These are phyloP conservation scores for Crocallis elinguaria DNA, from an alignment of 2,888 invertebrate species.

Conservation along the genomic window DNA sequence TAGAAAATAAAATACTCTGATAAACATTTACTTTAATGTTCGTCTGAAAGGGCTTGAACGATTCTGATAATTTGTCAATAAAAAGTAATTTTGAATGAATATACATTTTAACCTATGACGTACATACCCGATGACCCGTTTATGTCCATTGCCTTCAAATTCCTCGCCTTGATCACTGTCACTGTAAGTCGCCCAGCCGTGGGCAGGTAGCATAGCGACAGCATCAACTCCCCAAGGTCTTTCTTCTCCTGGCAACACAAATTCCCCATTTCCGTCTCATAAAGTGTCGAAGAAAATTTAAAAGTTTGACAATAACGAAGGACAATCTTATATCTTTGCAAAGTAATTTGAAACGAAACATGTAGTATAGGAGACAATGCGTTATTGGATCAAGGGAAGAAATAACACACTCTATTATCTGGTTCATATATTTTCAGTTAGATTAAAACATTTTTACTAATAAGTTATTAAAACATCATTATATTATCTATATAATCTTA, in stretches of 20 bases:
- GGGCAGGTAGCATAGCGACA: conserved; percentile 95
- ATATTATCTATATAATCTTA: no score
- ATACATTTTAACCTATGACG: no score
- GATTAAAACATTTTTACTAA: no score
- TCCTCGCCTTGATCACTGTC: conserved; percentile 95
- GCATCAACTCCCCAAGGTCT: conserved; percentile 95
- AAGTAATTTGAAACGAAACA: conserved; percentile 26
- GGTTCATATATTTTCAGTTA: no score
- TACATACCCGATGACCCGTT: conserved; percentile 94
- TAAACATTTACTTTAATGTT: no score
- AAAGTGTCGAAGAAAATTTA: conserved; percentile 29
- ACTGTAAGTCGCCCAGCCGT: conserved; percentile 96
- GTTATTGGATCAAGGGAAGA: neutral
- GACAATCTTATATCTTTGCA: conserved; percentile 17
- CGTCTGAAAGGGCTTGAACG: no score
- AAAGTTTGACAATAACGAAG: conserved; percentile 34
- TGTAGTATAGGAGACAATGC: neutral
- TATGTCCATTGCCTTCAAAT: conserved; percentile 96
- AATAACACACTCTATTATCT: neutral
- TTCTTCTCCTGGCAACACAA: conserved; percentile 88
- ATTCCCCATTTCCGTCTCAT: conserved; percentile 18
- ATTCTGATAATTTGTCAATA: no score
- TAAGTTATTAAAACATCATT: no score
- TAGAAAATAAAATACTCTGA: no score
- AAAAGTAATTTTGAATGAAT: no score